These are phyloP conservation scores for Macrostomum lignano DNA, from an alignment of 1,140 invertebrate species.

Conservation along the genomic window DNA sequence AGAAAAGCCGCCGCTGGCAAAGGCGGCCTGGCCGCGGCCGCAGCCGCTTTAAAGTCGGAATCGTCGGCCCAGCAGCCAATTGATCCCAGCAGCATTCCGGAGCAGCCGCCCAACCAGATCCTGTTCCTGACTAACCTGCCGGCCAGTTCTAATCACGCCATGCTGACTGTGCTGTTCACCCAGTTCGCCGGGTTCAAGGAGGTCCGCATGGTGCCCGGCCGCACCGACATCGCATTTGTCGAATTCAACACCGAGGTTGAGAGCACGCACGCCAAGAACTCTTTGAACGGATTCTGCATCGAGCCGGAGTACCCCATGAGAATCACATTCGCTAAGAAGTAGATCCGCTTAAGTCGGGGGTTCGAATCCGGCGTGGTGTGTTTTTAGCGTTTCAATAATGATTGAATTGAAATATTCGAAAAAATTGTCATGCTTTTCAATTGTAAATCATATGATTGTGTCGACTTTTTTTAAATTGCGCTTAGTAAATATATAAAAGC, in stretches of 20 bases:
- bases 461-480: too few species aligned
- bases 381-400: too few species aligned
- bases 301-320: slow-evolving; percentile 94
- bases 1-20: slow-evolving; percentile 14
- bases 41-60: slow-evolving; percentile 32
- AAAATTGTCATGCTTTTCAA: too few species aligned
- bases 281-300: slow-evolving; percentile 91
- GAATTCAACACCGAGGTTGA: slow-evolving; percentile 94
- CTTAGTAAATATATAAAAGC: too few species aligned
- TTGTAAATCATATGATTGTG: too few species aligned
- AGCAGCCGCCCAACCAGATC: slow-evolving; percentile 25
- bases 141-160: slow-evolving; percentile 92
- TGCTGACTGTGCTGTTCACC: slow-evolving; percentile 95
- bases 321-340: slow-evolving; percentile 74
- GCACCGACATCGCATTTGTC: slow-evolving; percentile 95
- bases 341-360: too few species aligned
- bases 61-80: slow-evolving; percentile 35
- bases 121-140: slow-evolving; percentile 94
- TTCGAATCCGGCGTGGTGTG: too few species aligned
- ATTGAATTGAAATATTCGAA: too few species aligned
- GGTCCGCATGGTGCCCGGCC: slow-evolving; percentile 82
- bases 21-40: slow-evolving; percentile 1
- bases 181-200: slow-evolving; percentile 98
- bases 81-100: slow-evolving; percentile 23
- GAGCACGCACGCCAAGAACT: slow-evolving; percentile 75